Percentiles rank a stretch among this genome's conserved stretches.
phyloP scores from a whole-genome alignment of 2,888 invertebrate species.

The Serrognathus titanus region DNA sequence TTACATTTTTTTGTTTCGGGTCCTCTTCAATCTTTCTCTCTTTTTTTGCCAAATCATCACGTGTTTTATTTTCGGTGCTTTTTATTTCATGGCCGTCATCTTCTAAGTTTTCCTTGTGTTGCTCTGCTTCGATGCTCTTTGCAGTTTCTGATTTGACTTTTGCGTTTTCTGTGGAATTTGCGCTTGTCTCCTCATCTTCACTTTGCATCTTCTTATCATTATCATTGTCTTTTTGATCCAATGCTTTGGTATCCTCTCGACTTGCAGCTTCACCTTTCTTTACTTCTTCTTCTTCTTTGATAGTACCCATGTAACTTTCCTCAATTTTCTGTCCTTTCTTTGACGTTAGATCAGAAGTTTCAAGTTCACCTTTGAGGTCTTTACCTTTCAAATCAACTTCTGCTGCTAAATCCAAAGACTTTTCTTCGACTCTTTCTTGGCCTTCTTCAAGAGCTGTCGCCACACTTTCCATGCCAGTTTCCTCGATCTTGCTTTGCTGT shows the following conservation, averaged over 20 bases:
- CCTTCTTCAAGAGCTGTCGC: background rate
- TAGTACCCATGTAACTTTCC: background rate
- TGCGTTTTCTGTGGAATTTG: background rate
- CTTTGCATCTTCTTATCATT: slow-evolving; percentile 3
- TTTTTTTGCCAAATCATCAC: too few species aligned
- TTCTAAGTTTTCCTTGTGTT: background rate
- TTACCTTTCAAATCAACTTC: background rate
- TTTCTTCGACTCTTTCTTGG: background rate
- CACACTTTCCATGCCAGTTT: background rate
- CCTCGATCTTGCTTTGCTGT: background rate
- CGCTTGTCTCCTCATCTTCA: background rate
- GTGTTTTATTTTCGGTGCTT: background rate
- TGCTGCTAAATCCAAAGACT: background rate
- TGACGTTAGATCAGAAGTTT: background rate
- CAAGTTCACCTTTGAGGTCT: background rate
- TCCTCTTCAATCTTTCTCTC: background rate
- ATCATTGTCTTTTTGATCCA: background rate
- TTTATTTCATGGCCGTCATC: background rate
- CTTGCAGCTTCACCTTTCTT: background rate
- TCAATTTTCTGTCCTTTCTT: background rate
- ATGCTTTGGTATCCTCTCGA: background rate
- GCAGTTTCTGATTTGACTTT: background rate
- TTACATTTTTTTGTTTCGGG: background rate
- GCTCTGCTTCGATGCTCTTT: background rate
- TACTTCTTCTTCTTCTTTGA: background rate